These are phyloP conservation scores for Ptilodon capucinus DNA, from an alignment of 2,888 invertebrate genomes.

Conservation along the genomic window DNA sequence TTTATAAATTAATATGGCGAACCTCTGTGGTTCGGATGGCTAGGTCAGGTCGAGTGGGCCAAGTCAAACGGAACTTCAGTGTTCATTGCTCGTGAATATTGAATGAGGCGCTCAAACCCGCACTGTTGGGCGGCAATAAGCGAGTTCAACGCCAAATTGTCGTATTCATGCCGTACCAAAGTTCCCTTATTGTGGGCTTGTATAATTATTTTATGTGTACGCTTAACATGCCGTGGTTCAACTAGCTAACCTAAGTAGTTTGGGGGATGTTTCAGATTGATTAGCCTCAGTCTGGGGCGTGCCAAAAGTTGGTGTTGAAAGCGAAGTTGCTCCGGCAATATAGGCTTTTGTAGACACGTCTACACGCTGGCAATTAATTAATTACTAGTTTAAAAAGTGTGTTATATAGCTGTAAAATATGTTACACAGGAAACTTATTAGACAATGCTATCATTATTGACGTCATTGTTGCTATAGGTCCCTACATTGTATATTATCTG, in stretches of 20 bases:
- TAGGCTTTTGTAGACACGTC: not conserved
- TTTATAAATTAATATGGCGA: slow-evolving; percentile 29
- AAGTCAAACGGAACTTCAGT: slow-evolving; percentile 41
- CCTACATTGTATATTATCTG: slow-evolving; percentile 8
- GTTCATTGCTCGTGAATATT: slow-evolving; percentile 55
- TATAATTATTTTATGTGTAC: slow-evolving; percentile 11
- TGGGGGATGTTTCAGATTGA: slow-evolving; percentile 40
- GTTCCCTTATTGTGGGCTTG: slow-evolving; percentile 18
- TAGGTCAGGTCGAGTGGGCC: slow-evolving; percentile 42
- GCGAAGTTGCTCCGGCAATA: not conserved
- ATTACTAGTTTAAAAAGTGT: not conserved
- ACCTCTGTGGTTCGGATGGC: slow-evolving; percentile 23
- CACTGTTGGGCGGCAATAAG: slow-evolving; percentile 46
- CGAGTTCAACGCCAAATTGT: slow-evolving; percentile 49
- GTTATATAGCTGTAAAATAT: not conserved
- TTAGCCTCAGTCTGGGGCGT: slow-evolving; percentile 6
- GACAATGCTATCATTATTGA: slow-evolving; percentile 16
- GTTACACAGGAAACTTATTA: slow-evolving; percentile 8
- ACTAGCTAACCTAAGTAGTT: slow-evolving; percentile 35
- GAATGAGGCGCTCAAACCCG: slow-evolving; percentile 38
- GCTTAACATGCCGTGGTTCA: slow-evolving; percentile 1
- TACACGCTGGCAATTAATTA: not conserved
- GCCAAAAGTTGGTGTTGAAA: slow-evolving; percentile 15
- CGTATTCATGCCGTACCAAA: slow-evolving; percentile 47
- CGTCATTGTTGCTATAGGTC: not conserved